Evolutionary conservation across 2,888 invertebrate species (phyloP).

Genomic region (Orthosia gothica): DNA sequence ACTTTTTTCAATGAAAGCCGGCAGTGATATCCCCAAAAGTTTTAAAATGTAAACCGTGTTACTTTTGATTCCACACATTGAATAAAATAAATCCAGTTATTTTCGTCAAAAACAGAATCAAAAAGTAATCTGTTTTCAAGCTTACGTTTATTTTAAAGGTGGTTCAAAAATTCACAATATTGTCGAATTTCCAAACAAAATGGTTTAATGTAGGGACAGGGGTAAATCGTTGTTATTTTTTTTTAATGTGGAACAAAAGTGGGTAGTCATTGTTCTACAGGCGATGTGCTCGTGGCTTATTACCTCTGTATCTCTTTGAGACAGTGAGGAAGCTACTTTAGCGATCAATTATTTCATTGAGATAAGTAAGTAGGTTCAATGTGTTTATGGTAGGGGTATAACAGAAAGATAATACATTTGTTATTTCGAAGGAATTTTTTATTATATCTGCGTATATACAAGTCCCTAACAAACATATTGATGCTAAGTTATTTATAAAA

Average conservation of each 20-base stretch:
- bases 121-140: too few species aligned
- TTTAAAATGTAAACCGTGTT: too few species aligned
- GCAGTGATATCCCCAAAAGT: too few species aligned
- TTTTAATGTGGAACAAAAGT: constrained; percentile 17
- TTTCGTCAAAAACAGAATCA: too few species aligned
- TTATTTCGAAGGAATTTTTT: too few species aligned
- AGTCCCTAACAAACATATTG: too few species aligned
- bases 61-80: too few species aligned
- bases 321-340: constrained; percentile 36
- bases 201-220: constrained; percentile 14
- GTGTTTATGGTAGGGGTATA: constrained; percentile 6
- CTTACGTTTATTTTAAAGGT: too few species aligned
- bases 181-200: constrained; percentile 41
- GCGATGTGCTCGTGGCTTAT: constrained; percentile 38
- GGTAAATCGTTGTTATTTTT: constrained; percentile 13
- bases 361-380: background rate
- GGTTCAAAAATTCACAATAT: too few species aligned
- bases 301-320: constrained; percentile 23
- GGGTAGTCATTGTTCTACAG: constrained; percentile 19
- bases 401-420: background rate
- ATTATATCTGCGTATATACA: background rate
- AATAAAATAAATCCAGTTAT: too few species aligned
- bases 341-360: constrained; percentile 33
- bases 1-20: background rate
- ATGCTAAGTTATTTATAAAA: too few species aligned